phyloP scores from a whole-genome alignment of 2,888 invertebrate genomes.

The Meganola albula region DNA sequence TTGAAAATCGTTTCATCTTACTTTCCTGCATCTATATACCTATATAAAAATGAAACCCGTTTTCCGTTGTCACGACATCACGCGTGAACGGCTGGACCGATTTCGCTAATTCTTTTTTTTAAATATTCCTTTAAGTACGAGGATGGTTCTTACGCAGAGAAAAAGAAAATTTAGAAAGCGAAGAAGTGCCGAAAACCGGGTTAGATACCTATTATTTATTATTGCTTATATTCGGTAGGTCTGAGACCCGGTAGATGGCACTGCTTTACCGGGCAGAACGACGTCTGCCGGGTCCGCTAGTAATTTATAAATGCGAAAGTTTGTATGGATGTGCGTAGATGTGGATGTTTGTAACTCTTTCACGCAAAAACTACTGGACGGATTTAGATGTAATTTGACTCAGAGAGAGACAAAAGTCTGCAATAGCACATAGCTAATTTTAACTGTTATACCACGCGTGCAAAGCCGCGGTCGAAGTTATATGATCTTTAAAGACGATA shows the following conservation, averaged over 20 bases:
- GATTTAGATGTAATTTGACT: neutral
- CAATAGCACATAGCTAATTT: neutral
- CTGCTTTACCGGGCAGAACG: no score
- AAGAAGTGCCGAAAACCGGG: neutral
- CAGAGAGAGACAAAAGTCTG: neutral
- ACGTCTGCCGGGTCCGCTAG: neutral
- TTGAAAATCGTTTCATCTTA: no score
- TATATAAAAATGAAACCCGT: no score
- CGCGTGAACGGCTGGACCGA: no score
- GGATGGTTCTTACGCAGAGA: neutral
- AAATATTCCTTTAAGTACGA: neutral
- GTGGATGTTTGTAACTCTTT: neutral
- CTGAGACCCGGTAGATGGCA: no score
- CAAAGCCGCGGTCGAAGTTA: no score
- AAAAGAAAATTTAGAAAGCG: neutral
- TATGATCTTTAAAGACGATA: neutral
- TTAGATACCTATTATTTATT: neutral
- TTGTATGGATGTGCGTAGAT: neutral
- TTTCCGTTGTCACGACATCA: no score
- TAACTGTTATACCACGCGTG: neutral
- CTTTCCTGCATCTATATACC: no score
- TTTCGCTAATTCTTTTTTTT: no score
- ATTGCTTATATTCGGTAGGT: neutral
- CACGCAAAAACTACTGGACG: neutral
- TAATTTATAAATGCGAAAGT: neutral